Percentiles rank a stretch among this genome's conserved stretches.
Conservation (phyloP, 2,113 vertebrate species). For the Rhinopithecus roxellana region DNA sequence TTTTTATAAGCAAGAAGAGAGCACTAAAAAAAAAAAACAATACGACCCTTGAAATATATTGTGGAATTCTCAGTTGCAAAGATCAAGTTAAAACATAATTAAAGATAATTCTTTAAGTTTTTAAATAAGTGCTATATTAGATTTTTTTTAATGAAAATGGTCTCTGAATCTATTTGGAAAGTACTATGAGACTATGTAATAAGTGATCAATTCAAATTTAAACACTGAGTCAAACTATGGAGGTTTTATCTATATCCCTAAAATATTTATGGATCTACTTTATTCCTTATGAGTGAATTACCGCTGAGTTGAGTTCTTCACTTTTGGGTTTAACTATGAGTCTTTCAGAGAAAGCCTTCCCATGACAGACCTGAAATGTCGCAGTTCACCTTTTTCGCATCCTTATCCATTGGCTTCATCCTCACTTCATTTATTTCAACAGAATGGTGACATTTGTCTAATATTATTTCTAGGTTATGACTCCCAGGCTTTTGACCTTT, state of each 20-base stretch:
- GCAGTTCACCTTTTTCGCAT: not conserved
- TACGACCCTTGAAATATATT: not conserved
- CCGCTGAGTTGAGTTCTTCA: not conserved
- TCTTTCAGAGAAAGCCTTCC: not conserved
- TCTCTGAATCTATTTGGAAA: not conserved
- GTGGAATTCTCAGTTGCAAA: slow-evolving; percentile 36
- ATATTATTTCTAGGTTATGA: slow-evolving; percentile 57
- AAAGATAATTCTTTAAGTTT: not conserved
- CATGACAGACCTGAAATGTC: not conserved
- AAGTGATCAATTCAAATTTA: slow-evolving; percentile 19
- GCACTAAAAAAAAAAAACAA: not conserved
- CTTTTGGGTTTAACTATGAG: not conserved
- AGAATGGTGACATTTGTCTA: slow-evolving; percentile 56
- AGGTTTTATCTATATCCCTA: not conserved
- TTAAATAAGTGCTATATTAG: not conserved
- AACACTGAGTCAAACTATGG: slow-evolving; percentile 2
- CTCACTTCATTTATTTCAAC: slow-evolving; percentile 61
- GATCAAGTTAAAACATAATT: slow-evolving; percentile 23
- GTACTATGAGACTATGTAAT: not conserved
- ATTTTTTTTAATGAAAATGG: not conserved
- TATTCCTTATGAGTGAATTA: not conserved
- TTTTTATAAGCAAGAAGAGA: slow-evolving; percentile 43
- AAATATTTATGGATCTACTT: not conserved
- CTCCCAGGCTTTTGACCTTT: slow-evolving; percentile 63
- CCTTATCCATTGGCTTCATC: not conserved